Base-by-base conservation (phyloP, 2,797 vertebrate genomes). In the Cuculus canorus region DNA sequence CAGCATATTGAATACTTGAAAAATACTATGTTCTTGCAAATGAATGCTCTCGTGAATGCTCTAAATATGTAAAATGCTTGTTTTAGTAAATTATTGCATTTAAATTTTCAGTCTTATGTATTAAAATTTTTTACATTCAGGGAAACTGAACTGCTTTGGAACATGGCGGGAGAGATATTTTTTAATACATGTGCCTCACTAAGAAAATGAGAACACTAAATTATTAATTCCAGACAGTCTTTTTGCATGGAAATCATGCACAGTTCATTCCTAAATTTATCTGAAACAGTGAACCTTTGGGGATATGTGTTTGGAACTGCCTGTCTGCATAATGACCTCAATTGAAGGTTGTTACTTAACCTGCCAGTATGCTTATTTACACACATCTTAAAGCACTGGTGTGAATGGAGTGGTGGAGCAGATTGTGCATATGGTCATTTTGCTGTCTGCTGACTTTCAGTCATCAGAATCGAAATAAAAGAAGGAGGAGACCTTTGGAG, bases 181-280 rank as follows among this genome's bases (percentile, higher is more conserved):
- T 86, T 70, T 9, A 70, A 66, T 79, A 45, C n/a, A 5, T 59
- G 17, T 48, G 54, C 48, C 52, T 87, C 30, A 52, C 70, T 76
- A 78, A 93, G 75, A 89, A 94, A 93, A 85, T 66, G 14, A 85
- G 68, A 85, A 53, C 71, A 16, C 61, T 93, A 85, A 94, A 95
- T 93, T 96, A 94, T 91, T 96, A 77, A 92, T 92, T 89, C 43
- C n/a, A 75, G 56, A 30, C 60, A 87, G 12, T 80, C 23, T 18
- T 82, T 84, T 70, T 82, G 52, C 81, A 63, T 82, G 71, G 77
- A 82, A 92, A 80, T 91, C 91, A 80, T 77, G 64, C 68, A 66
- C 18, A 2, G 33, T 80, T 82, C 22, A 11, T 89, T 93, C 68
- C 95, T 89, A 90, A 91, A 80, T 92, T 80, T 85, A 77, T 89